Evolutionary conservation across 2,113 vertebrate genomes (phyloP).

Genomic region (Lagopus leucura): DNA sequence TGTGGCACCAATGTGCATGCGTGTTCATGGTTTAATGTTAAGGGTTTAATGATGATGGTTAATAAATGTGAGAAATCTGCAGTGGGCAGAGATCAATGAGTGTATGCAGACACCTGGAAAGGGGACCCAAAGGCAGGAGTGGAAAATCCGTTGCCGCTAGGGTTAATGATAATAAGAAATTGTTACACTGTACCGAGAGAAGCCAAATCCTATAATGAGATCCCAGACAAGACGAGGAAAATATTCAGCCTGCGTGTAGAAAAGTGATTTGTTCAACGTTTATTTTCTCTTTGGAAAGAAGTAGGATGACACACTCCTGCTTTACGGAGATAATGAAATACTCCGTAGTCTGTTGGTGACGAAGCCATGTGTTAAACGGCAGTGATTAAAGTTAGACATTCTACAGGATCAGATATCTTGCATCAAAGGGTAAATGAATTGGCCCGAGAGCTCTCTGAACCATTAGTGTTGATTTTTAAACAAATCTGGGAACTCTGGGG

Average conservation of each 20-base stretch:
- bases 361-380: background rate
- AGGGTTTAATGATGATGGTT: background rate
- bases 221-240: constrained; percentile 6
- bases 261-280: constrained; percentile 15
- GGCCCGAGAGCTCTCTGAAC: constrained; percentile 33
- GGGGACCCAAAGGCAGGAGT: background rate
- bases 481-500: constrained; percentile 54
- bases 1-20: background rate
- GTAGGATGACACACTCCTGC: constrained; percentile 27
- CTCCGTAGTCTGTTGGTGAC: constrained; percentile 8
- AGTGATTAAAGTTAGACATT: constrained; percentile 61
- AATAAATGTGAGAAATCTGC: background rate
- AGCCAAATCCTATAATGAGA: background rate
- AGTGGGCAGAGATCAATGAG: background rate
- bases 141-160: background rate
- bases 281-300: constrained; percentile 44
- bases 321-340: constrained; percentile 39
- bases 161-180: background rate
- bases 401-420: constrained; percentile 67
- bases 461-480: constrained; percentile 52
- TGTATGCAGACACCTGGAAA: background rate
- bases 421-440: constrained; percentile 68
- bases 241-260: background rate
- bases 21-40: background rate
- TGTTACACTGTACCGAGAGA: background rate